phyloP scores from a whole-genome alignment of 2,797 vertebrate species.

The Mallotus villosus region DNA sequence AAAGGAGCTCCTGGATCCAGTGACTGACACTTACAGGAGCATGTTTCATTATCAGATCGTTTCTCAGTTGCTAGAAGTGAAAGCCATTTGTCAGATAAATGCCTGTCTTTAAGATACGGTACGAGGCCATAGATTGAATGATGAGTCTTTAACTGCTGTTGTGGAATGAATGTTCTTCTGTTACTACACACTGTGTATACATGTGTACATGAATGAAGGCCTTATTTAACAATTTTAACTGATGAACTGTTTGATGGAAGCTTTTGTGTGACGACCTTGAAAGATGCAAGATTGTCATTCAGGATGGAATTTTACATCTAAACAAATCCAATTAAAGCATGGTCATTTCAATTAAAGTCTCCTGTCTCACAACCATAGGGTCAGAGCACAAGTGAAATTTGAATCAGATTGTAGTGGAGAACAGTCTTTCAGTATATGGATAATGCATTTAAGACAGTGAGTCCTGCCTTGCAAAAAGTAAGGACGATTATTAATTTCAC shows the following conservation, averaged over 20 bases:
- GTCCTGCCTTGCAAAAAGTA: constrained; percentile 71
- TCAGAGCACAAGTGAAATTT: constrained; percentile 78
- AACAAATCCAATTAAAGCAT: constrained; percentile 81
- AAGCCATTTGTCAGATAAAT: constrained; percentile 60
- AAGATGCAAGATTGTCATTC: constrained; percentile 71
- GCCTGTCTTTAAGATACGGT: constrained; percentile 65
- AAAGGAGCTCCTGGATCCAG: constrained; percentile 11
- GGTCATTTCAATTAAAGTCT: constrained; percentile 79
- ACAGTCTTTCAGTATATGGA: constrained; percentile 73
- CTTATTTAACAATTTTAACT: constrained; percentile 71
- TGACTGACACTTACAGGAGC: constrained; percentile 25
- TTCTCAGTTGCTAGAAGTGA: constrained; percentile 56
- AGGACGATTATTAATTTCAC: constrained; percentile 78
- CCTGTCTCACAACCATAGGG: constrained; percentile 66
- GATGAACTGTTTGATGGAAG: constrained; percentile 66
- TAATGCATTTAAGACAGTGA: constrained; percentile 70
- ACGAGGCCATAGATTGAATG: constrained; percentile 48
- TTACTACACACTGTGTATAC: constrained; percentile 4
- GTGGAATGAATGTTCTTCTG: constrained; percentile 57
- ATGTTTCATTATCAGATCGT: constrained; percentile 54
- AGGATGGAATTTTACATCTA: constrained; percentile 79
- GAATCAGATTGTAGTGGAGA: constrained; percentile 79
- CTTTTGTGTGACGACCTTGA: constrained; percentile 66
- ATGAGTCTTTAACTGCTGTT: constrained; percentile 53
- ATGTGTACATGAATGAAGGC: constrained; percentile 58